Conservation (phyloP, 1,140 invertebrate species). For the Octopus sinensis region DNA sequence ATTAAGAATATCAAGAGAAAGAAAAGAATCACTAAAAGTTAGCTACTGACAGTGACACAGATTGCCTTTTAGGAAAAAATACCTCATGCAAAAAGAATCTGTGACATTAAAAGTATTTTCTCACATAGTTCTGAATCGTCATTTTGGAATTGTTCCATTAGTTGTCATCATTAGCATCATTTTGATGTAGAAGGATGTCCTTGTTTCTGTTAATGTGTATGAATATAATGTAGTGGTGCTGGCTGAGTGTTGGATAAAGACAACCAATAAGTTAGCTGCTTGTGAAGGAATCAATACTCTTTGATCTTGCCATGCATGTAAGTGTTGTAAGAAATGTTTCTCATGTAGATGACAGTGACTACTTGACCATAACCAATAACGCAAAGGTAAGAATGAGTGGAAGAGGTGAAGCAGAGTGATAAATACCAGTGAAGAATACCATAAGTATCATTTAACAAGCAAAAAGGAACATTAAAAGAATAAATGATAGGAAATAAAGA, state of each 20-base stretch:
- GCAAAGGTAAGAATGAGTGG: too few species aligned
- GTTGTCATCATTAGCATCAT: not conserved
- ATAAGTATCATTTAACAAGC: too few species aligned
- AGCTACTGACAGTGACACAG: not conserved
- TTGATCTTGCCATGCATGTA: not conserved
- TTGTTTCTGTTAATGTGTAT: not conserved
- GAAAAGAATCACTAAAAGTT: not conserved
- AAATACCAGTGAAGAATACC: too few species aligned
- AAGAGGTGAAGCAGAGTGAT: too few species aligned
- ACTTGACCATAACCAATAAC: too few species aligned
- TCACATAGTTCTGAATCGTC: not conserved
- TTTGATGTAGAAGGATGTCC: constrained; percentile 9
- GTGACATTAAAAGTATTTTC: constrained; percentile 11
- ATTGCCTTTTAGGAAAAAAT: constrained; percentile 5
- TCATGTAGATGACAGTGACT: too few species aligned
- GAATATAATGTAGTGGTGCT: not conserved
- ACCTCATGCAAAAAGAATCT: not conserved
- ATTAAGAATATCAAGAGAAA: constrained; percentile 2
- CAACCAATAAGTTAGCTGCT: not conserved
- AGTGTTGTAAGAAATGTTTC: too few species aligned
- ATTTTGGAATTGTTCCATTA: constrained; percentile 5
- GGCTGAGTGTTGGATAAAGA: constrained; percentile 4
- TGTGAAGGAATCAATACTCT: constrained; percentile 8
- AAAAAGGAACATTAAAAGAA: too few species aligned
- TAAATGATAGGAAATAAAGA: too few species aligned